Evolutionary conservation across 1,140 invertebrate genomes (phyloP).

Genomic region (honey bee (Apis mellifera)): DNA sequence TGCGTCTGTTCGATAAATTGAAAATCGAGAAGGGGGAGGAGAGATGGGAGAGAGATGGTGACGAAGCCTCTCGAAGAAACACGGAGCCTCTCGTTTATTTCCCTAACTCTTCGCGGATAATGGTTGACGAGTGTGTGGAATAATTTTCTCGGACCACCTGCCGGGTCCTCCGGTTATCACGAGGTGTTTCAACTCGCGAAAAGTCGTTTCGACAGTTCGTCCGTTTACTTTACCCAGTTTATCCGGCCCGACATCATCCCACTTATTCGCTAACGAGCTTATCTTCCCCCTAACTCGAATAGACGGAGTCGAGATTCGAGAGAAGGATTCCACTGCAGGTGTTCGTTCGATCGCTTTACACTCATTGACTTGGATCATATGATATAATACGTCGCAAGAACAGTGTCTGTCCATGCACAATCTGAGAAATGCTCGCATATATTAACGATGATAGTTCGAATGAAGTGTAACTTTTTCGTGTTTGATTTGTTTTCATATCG

Average conservation of each 20-base stretch:
- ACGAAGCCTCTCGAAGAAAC: neutral
- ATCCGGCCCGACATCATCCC: conserved; percentile 19
- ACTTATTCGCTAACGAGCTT: conserved; percentile 60
- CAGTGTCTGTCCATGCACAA: conserved; percentile 64
- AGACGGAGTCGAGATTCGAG: conserved; percentile 45
- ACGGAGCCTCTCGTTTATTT: neutral
- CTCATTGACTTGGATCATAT: conserved; percentile 74
- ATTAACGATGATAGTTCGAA: conserved; percentile 68
- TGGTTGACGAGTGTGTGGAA: neutral
- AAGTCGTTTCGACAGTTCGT: conserved; percentile 63
- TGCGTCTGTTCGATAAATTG: conserved; percentile 32
- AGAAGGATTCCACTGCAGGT: conserved; percentile 47
- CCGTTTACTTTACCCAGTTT: conserved; percentile 59
- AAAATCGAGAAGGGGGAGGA: conserved; percentile 5
- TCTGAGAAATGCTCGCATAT: conserved; percentile 66
- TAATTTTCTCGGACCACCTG: neutral
- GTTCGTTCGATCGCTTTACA: conserved; percentile 66
- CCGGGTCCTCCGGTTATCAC: conserved; percentile 37
- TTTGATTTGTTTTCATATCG: neutral
- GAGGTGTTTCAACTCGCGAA: conserved; percentile 55
- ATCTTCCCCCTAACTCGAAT: conserved; percentile 34
- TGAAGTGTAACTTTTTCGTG: conserved; percentile 23
- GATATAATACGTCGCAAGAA: conserved; percentile 70
- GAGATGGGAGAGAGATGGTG: neutral
- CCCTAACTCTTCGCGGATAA: conserved; percentile 8